Percentiles rank a stretch among this genome's conserved stretches.
Evolutionary conservation across 2,113 vertebrate genomes (phyloP).

Genomic region (Osmerus eperlanus): DNA sequence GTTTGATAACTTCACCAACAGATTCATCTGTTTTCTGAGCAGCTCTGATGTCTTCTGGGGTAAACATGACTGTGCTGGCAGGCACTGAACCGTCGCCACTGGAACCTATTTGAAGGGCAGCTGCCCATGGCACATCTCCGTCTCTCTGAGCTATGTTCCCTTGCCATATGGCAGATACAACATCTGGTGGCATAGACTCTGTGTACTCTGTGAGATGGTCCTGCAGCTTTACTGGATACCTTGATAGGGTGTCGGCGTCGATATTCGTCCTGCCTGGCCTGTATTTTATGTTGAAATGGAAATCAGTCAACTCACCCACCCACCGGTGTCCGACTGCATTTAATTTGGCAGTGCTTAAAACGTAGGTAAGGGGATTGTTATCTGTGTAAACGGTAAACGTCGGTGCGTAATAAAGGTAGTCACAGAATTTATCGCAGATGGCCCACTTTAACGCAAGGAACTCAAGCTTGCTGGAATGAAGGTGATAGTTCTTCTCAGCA

Average conservation of each 20-base stretch:
- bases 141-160: slow-evolving; percentile 1
- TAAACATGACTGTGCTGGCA: not conserved
- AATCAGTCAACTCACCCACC: not conserved
- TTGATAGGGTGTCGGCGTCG: not conserved
- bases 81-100: no score
- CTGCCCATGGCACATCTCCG: not conserved
- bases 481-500: not conserved
- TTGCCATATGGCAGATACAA: slow-evolving; percentile 18
- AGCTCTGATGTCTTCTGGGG: not conserved
- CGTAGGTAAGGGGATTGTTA: not conserved
- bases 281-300: not conserved
- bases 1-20: not conserved
- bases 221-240: no score
- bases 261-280: not conserved
- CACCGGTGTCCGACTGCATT: not conserved
- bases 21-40: not conserved
- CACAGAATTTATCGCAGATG: not conserved
- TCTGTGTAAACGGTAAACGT: not conserved
- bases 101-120: not conserved
- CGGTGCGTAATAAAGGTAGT: not conserved
- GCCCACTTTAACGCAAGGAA: not conserved
- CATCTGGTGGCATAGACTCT: slow-evolving; percentile 4
- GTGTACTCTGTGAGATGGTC: not conserved
- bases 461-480: not conserved
- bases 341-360: not conserved